Conservation (phyloP, 2,113 vertebrate genomes). For the Sclerurus mexicanus region DNA sequence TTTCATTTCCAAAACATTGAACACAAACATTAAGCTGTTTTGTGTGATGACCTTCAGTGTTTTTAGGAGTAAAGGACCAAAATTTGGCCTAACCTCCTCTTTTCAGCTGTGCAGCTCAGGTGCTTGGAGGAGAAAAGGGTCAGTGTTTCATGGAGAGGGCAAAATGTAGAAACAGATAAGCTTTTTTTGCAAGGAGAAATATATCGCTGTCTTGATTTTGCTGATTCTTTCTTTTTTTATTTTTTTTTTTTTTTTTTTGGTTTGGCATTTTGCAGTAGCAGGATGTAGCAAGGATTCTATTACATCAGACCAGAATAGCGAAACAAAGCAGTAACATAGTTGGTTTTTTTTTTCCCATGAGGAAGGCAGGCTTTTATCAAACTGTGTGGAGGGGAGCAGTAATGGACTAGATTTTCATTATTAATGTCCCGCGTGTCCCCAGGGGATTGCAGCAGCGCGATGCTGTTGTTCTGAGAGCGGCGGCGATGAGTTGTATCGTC, state of each 20-base stretch:
- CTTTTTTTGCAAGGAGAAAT: background rate
- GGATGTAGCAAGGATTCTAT: background rate
- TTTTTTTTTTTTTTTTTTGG: background rate
- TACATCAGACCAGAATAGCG: background rate
- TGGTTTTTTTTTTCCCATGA: background rate
- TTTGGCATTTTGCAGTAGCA: background rate
- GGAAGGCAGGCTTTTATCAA: constrained; percentile 4
- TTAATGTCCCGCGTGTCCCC: background rate
- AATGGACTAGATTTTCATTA: constrained; percentile 46
- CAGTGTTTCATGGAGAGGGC: background rate
- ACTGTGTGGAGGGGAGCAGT: background rate
- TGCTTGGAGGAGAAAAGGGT: background rate
- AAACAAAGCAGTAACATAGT: background rate
- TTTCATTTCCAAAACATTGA: background rate
- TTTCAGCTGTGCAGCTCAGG: background rate
- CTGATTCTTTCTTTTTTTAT: background rate
- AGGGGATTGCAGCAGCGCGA: background rate
- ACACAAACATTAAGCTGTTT: background rate
- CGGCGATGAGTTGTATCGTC: background rate
- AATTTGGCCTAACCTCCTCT: background rate
- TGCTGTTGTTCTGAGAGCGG: background rate
- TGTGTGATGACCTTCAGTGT: background rate
- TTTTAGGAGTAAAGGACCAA: background rate
- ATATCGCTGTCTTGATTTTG: background rate
- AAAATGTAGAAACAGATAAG: background rate